phyloP scores from a whole-genome alignment of 2,888 invertebrate species.

The Asteroscopus sphinx region DNA sequence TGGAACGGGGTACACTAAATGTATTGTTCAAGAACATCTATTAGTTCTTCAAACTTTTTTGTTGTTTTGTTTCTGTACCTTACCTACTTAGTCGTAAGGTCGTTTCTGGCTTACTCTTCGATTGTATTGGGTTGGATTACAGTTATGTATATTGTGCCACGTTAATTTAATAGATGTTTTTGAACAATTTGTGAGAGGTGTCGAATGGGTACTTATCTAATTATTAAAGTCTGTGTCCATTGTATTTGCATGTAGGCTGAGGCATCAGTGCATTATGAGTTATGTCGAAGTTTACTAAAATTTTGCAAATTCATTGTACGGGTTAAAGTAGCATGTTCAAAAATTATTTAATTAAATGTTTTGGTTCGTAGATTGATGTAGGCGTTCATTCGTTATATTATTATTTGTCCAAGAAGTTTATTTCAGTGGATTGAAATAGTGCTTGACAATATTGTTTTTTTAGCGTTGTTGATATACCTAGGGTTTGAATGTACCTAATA shows the following conservation, averaged over 20 bases:
- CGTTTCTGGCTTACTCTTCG: no score
- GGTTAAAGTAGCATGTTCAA: conserved; percentile 69
- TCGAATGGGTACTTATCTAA: conserved; percentile 64
- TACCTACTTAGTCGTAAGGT: no score
- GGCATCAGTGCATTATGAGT: conserved; percentile 75
- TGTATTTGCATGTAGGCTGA: conserved; percentile 85
- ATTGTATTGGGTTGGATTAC: background rate
- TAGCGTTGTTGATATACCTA: conserved; percentile 28
- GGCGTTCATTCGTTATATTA: conserved; percentile 38
- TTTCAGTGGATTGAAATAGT: conserved; percentile 48
- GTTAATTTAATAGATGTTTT: conserved; percentile 69
- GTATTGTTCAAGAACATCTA: conserved; percentile 77
- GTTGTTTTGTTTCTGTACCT: conserved; percentile 7
- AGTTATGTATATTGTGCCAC: background rate
- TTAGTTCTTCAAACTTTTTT: conserved; percentile 24
- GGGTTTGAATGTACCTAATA: background rate
- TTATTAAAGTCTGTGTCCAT: conserved; percentile 70
- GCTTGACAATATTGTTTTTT: conserved; percentile 54
- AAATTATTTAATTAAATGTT: conserved; percentile 60
- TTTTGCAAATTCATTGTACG: conserved; percentile 51
- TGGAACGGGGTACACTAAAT: conserved; percentile 81
- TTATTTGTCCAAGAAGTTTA: conserved; percentile 27
- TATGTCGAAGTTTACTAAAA: conserved; percentile 45
- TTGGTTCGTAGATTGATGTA: conserved; percentile 65
- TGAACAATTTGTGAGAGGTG: conserved; percentile 70